These are phyloP conservation scores for Meandrina meandrites DNA, from an alignment of 92 coral and sea anemone genomes.

Conservation along the genomic window DNA sequence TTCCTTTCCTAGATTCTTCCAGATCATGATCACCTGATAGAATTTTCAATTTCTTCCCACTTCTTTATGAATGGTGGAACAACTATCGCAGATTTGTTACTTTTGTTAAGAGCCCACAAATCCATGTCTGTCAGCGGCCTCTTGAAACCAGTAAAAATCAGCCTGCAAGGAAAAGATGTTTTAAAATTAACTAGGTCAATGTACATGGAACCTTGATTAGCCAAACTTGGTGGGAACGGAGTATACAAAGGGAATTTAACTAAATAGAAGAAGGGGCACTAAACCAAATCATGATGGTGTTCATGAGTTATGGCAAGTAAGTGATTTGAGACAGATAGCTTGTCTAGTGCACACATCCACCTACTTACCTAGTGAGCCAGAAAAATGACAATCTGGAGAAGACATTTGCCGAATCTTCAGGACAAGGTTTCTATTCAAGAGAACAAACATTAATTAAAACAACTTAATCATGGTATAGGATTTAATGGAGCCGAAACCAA, in stretches of 20 bases:
- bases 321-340: no score
- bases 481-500: no score
- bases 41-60: constrained; percentile 42
- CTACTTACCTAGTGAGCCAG: constrained; percentile 96
- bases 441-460: neutral
- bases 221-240: no score
- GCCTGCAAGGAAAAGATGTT: constrained; percentile 13
- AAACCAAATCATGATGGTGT: no score
- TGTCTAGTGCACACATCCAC: no score
- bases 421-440: constrained; percentile 65
- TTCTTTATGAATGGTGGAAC: constrained; percentile 53
- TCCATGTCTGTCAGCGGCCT: constrained; percentile 61
- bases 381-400: constrained; percentile 81
- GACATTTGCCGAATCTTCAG: constrained; percentile 86
- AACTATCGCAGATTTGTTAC: constrained; percentile 34
- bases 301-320: no score
- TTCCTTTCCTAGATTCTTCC: neutral
- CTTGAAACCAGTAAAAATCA: constrained; percentile 66
- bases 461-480: no score
- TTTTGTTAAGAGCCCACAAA: constrained; percentile 67
- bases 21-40: constrained; percentile 33
- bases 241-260: no score
- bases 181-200: neutral
- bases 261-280: no score
- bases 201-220: no score